phyloP scores from a whole-genome alignment of 37 sponge, comb jelly and placozoan genomes.

The Agelas oroides region DNA sequence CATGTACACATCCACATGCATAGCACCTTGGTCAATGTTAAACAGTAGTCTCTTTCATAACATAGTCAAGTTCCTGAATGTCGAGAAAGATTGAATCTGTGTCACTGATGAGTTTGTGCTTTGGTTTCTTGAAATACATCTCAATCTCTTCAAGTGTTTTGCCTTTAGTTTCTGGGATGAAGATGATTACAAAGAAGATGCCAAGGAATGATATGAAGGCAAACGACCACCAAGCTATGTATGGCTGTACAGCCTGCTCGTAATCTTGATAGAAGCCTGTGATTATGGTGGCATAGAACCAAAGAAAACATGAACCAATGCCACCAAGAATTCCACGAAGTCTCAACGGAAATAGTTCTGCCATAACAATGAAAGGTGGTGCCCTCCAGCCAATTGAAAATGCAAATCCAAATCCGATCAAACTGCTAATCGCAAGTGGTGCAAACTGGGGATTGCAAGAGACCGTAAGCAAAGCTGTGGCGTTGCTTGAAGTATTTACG shows the following conservation, averaged over 20 bases:
- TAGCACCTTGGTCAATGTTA: no score
- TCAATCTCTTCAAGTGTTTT: slow-evolving; percentile 83
- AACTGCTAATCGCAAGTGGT: slow-evolving; percentile 30
- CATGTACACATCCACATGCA: no score
- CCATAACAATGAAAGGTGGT: slow-evolving; percentile 68
- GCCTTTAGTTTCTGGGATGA: slow-evolving; percentile 94
- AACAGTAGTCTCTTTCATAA: no score
- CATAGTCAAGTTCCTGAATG: no score
- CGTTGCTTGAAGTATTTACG: background rate
- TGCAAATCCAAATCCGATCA: slow-evolving; percentile 43
- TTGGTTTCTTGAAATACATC: background rate
- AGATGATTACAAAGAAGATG: slow-evolving; percentile 70
- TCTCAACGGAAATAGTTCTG: slow-evolving; percentile 70
- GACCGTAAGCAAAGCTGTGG: no score
- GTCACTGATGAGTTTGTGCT: no score
- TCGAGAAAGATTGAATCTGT: no score
- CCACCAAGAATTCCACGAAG: slow-evolving; percentile 65
- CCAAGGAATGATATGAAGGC: slow-evolving; percentile 32
- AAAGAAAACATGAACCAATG: slow-evolving; percentile 41
- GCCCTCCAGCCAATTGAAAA: slow-evolving; percentile 74
- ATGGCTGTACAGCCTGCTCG: slow-evolving; percentile 2
- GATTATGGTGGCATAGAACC: slow-evolving; percentile 48
- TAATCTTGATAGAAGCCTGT: slow-evolving; percentile 38
- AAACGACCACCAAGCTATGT: slow-evolving; percentile 71
- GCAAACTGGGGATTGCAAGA: background rate